phyloP scores from a whole-genome alignment of 2,113 vertebrate genomes.

The crab-eating macaque (Macaca fascicularis) region DNA sequence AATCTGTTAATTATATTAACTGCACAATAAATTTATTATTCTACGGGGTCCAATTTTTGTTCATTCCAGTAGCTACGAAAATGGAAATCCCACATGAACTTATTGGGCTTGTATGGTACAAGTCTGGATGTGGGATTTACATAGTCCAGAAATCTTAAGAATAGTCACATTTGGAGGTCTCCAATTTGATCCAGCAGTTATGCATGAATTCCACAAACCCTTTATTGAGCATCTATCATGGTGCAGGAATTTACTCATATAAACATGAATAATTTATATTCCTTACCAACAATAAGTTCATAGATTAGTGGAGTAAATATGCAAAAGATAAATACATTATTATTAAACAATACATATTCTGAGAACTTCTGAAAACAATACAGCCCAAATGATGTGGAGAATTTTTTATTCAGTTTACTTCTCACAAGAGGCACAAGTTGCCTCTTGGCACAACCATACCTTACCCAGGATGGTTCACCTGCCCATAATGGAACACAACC shows the following conservation, averaged over 20 bases:
- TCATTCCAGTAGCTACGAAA: background rate
- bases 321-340: background rate
- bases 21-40: background rate
- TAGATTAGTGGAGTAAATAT: background rate
- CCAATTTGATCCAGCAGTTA: background rate
- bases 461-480: background rate
- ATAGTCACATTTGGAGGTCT: background rate
- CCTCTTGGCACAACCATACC: too few species aligned
- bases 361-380: background rate
- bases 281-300: background rate
- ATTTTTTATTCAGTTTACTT: background rate
- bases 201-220: background rate
- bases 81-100: background rate
- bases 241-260: background rate
- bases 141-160: background rate
- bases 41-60: background rate
- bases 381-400: background rate
- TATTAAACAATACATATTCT: background rate
- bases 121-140: background rate
- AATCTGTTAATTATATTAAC: background rate
- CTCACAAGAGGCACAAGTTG: background rate
- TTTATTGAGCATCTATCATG: background rate
- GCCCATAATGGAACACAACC: background rate
- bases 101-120: background rate
- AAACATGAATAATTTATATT: background rate